These are phyloP conservation scores for Troides aeacus DNA, from an alignment of 2,888 invertebrate species.

Conservation along the genomic window DNA sequence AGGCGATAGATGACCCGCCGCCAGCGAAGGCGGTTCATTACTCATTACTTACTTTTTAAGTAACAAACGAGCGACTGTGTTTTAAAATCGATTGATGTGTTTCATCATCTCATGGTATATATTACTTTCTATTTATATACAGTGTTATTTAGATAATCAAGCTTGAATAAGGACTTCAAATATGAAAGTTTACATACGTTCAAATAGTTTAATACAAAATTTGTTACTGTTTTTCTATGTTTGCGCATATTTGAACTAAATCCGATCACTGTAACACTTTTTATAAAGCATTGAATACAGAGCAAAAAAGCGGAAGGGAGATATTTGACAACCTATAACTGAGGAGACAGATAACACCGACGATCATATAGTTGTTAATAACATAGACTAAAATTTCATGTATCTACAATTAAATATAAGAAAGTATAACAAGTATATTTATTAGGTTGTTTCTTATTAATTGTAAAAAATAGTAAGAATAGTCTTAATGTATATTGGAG, in stretches of 20 bases:
- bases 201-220: background rate
- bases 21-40: conserved; percentile 46
- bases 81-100: conserved; percentile 9
- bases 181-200: background rate
- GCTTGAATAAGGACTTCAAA: background rate
- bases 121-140: conserved; percentile 6
- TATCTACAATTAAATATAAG: background rate
- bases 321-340: too few relatives aligned
- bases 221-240: background rate
- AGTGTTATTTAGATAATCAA: conserved; percentile 5
- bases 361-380: background rate
- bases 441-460: background rate
- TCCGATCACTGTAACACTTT: too few relatives aligned
- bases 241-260: too few relatives aligned
- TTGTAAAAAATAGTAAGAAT: background rate
- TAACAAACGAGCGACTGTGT: conserved; percentile 26
- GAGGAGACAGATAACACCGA: background rate
- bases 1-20: conserved; percentile 39
- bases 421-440: background rate
- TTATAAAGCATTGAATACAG: too few relatives aligned
- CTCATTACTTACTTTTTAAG: conserved; percentile 43
- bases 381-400: background rate
- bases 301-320: too few relatives aligned
- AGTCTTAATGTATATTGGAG: background rate
- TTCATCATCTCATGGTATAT: conserved; percentile 11